These are phyloP conservation scores for Microtus pennsylvanicus DNA, from an alignment of 2,113 vertebrate genomes.

Conservation along the genomic window DNA sequence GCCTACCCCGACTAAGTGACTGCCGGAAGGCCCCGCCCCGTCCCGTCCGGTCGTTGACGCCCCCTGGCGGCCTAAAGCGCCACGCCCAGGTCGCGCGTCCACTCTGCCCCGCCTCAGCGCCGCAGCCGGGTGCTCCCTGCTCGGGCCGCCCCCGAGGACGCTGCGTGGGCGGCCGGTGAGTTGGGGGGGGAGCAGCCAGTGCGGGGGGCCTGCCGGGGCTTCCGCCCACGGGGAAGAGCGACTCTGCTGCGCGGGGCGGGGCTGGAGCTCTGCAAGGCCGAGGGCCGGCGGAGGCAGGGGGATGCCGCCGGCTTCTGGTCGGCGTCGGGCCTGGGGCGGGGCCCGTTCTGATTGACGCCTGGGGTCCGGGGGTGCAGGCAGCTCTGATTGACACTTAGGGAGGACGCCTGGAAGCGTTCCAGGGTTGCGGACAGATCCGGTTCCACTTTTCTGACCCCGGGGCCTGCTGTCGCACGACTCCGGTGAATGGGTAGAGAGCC, in stretches of 20 bases:
- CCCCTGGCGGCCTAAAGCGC: background rate
- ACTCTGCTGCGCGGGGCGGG: background rate
- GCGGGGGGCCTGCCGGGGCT: background rate
- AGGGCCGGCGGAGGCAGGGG: background rate
- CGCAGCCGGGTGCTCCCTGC: background rate
- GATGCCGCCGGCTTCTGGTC: background rate
- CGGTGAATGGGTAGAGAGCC: background rate
- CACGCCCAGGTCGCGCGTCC: background rate
- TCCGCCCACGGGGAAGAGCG: background rate
- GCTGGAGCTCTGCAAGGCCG: background rate
- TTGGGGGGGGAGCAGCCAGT: background rate
- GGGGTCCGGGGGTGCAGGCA: background rate
- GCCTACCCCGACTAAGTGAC: background rate
- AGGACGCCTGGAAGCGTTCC: background rate
- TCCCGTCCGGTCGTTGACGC: background rate
- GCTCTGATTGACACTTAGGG: background rate
- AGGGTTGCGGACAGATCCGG: background rate
- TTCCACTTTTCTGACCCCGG: background rate
- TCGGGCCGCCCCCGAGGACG: conserved; percentile 60
- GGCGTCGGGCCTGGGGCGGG: background rate
- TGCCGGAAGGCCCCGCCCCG: background rate
- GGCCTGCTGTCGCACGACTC: background rate
- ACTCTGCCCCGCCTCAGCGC: background rate
- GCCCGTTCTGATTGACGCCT: background rate
- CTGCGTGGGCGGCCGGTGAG: conserved; percentile 74